These are phyloP conservation scores for Montipora cactus DNA, from an alignment of 64 coral and sea anemone species.

Conservation along the genomic window DNA sequence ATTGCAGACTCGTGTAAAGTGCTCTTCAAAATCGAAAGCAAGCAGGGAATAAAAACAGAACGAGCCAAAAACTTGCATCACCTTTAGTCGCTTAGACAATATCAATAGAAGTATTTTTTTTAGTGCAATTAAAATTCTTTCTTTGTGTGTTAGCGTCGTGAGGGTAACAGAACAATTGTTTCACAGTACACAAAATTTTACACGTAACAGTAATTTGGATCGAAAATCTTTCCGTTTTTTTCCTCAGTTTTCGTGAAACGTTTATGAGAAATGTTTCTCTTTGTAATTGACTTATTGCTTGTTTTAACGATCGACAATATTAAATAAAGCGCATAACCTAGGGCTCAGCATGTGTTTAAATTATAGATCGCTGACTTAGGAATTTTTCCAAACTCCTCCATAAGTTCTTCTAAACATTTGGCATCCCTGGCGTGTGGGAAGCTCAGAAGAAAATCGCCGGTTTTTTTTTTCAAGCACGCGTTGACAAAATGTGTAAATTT, in stretches of 20 bases:
- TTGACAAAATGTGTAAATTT: slow-evolving; percentile 25
- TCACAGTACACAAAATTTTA: neutral
- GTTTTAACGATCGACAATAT: slow-evolving; percentile 36
- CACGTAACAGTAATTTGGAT: neutral
- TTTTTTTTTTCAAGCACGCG: neutral
- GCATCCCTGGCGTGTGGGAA: neutral
- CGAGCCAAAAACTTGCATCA: neutral
- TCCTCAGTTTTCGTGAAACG: neutral
- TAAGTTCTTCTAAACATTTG: neutral
- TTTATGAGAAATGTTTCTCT: neutral
- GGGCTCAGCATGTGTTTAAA: neutral
- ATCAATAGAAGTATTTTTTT: neutral
- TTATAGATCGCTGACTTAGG: neutral
- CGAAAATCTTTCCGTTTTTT: neutral
- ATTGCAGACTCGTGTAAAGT: neutral
- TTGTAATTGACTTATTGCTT: slow-evolving; percentile 22
- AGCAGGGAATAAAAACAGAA: too few species aligned
- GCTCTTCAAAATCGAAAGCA: neutral
- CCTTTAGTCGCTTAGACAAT: neutral
- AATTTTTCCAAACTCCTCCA: neutral
- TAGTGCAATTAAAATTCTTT: slow-evolving; percentile 32
- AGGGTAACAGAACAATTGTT: neutral
- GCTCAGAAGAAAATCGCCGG: neutral
- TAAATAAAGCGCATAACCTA: neutral
- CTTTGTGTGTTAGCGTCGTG: neutral